Percentiles rank a stretch among this genome's conserved stretches.
Conservation (phyloP, 2,888 invertebrate species). For the Schizaphis graminum region DNA sequence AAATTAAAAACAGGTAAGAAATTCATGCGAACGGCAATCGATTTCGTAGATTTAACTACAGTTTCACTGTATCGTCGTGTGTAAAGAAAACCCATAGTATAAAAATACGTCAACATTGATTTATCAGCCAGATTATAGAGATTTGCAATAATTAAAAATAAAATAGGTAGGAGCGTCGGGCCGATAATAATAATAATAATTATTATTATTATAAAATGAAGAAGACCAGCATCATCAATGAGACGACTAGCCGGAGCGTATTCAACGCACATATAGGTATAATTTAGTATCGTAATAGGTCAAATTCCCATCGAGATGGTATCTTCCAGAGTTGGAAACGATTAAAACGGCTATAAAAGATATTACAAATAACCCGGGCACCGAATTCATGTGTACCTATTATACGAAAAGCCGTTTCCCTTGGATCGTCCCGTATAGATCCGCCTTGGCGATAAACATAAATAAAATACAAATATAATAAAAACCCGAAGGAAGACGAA, state of each 20-base stretch:
- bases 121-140: neutral
- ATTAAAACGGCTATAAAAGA: slow-evolving; percentile 43
- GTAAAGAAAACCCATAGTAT: neutral
- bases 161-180: neutral
- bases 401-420: slow-evolving; percentile 36
- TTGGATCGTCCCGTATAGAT: slow-evolving; percentile 31
- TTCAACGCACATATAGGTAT: neutral
- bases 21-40: neutral
- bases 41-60: neutral
- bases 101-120: neutral
- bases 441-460: slow-evolving; percentile 33
- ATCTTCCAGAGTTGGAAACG: slow-evolving; percentile 35
- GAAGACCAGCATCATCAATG: slow-evolving; percentile 1
- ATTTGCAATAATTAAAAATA: neutral
- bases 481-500: neutral
- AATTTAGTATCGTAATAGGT: slow-evolving; percentile 21
- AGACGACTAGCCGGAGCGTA: neutral
- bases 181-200: neutral
- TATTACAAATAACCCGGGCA: slow-evolving; percentile 38
- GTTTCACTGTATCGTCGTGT: neutral
- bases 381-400: slow-evolving; percentile 14
- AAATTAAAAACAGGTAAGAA: slow-evolving; percentile 5
- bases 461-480: neutral
- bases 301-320: slow-evolving; percentile 51
- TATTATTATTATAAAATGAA: neutral